phyloP scores from a whole-genome alignment of 2,888 invertebrate species.

The Drosophila leonis region DNA sequence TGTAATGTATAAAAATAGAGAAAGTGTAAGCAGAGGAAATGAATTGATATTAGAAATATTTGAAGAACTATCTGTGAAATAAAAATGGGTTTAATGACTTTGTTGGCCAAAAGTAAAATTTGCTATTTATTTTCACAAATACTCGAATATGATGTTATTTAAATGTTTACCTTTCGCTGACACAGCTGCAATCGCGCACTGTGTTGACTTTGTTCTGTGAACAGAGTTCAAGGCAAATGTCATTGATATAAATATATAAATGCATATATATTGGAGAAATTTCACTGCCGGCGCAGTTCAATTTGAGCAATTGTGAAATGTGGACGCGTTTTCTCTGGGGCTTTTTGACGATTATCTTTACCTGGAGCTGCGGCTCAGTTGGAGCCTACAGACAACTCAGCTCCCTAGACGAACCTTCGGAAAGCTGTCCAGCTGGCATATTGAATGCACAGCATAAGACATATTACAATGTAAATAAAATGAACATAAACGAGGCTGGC shows the following conservation, averaged over 20 bases:
- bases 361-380: constrained; percentile 1
- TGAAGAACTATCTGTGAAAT: not conserved
- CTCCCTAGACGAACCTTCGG: not conserved
- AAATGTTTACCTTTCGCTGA: constrained; percentile 25
- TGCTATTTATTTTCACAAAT: not conserved
- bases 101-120: no score
- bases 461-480: constrained; percentile 13
- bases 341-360: constrained; percentile 7
- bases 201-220: constrained; percentile 15
- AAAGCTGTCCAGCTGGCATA: constrained; percentile 8
- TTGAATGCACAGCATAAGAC: constrained; percentile 13
- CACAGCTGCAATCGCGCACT: constrained; percentile 24
- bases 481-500: not conserved
- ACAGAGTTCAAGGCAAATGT: constrained; percentile 31
- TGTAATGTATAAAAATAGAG: not conserved
- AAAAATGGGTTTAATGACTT: not conserved
- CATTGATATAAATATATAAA: constrained; percentile 9
- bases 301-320: constrained; percentile 23
- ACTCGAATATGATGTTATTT: not conserved
- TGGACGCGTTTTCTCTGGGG: constrained; percentile 20
- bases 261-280: not conserved
- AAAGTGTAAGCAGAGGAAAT: not conserved
- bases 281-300: constrained; percentile 18
- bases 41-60: not conserved
- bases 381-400: constrained; percentile 8